Evolutionary conservation across 1,140 invertebrate genomes (phyloP).

Genomic region (Cardiocondyla obscurior): DNA sequence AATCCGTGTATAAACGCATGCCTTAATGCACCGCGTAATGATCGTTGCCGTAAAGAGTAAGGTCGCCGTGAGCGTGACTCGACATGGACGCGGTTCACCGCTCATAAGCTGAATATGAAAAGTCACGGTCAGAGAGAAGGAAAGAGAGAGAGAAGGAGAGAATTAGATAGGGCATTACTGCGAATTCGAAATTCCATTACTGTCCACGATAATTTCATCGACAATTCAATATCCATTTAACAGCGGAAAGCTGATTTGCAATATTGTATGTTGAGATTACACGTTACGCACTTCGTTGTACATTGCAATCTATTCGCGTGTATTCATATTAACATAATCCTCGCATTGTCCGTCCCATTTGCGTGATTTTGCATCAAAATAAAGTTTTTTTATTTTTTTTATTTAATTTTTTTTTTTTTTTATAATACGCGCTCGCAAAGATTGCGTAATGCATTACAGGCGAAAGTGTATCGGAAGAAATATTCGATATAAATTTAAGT

Average conservation of each 20-base stretch:
- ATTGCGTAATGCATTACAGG: neutral
- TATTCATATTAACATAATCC: neutral
- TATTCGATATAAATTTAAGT: conserved; percentile 42
- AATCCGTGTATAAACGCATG: neutral
- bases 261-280: neutral
- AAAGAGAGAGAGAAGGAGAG: too few relatives aligned
- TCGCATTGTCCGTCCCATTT: neutral
- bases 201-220: neutral
- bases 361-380: neutral
- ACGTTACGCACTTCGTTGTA: neutral
- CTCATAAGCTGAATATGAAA: conserved; percentile 18
- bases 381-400: neutral
- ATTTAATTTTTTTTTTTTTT: neutral
- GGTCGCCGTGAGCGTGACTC: conserved; percentile 58
- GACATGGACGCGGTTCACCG: conserved; percentile 38
- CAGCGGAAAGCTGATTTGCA: neutral
- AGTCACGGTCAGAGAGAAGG: neutral
- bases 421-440: neutral
- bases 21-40: conserved; percentile 29
- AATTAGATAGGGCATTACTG: neutral
- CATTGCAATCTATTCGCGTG: neutral
- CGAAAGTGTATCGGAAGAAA: conserved; percentile 6
- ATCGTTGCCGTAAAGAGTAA: conserved; percentile 62
- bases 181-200: neutral
- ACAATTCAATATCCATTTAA: neutral